Evolutionary conservation across 2,888 invertebrate genomes (phyloP), one percentile per base, ranked within the genome.

Genomic region (Lochmaea capreae): DNA sequence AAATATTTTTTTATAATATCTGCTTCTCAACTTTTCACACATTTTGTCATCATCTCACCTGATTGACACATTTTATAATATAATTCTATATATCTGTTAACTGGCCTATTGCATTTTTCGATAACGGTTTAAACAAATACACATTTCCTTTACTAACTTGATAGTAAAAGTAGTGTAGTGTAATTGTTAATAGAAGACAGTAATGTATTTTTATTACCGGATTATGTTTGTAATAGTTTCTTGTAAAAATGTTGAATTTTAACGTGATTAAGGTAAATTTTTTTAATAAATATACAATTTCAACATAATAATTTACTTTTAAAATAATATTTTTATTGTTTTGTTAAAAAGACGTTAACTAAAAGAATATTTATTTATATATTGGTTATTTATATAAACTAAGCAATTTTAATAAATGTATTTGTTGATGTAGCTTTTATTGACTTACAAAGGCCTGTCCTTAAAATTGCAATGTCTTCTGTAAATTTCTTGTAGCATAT

Each of bases 101-200:
- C 61, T 33, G 61, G 61, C 14, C 61, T 61, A 61, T n/a, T 33
- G 0, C 18, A 61, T 61, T 33, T 61, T 12, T 33, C n/a, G 26
- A 52, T 43, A 59, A 67, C 39, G 49, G 39, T 69, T 68, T 68
- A 67, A 18, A 73, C 11, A 4, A 61, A 67, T 61, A 4, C 49
- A 12, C 65, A 58, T 39, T 22, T 62, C 62, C 54, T 16, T 54
- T n/a, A 52, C 52, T 16, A 46, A 52, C 52, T 26, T n/a, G 61
- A 61, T 61, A 33, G 33, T n/a, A 61, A n/a, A 39, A 39, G 33
- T 39, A 39, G 33, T 39, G 33, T 61, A 33, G 16, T 14, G 9
- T 22, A 22, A 57, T 26, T 33, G 26, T 33, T 39, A 39, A n/a
- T n/a, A 61, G 39, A 33, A 33, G 39, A 14, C 33, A 61, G 9